A percentile compares a stretch with the other conserved stretches of the same genome.
phyloP scores from a whole-genome alignment of 2,888 invertebrate genomes.

The Mantis religiosa region DNA sequence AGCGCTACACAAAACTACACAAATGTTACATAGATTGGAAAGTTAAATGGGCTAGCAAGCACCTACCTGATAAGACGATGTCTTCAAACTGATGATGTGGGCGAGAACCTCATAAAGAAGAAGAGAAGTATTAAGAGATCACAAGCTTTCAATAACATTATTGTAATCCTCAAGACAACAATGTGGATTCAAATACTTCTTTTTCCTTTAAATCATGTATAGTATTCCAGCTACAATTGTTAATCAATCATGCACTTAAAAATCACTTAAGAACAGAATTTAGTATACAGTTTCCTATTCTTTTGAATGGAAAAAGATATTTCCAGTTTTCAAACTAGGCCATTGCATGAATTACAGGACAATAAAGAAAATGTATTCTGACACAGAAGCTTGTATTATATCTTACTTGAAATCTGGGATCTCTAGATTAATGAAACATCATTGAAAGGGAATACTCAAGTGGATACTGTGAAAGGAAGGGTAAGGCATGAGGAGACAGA shows the following conservation, averaged over 20 bases:
- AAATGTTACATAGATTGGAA: not conserved
- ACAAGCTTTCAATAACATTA: not conserved
- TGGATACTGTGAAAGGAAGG: too few relatives aligned
- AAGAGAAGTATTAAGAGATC: not conserved
- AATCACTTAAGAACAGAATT: too few relatives aligned
- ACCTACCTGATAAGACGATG: not conserved
- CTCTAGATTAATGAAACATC: too few relatives aligned
- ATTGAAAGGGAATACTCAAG: too few relatives aligned
- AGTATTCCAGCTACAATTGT: too few relatives aligned
- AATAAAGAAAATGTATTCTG: too few relatives aligned
- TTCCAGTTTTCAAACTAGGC: too few relatives aligned
- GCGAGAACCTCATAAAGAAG: not conserved
- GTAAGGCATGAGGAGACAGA: too few relatives aligned
- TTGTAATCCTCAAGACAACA: not conserved
- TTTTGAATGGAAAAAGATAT: not conserved
- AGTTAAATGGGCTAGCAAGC: conserved; percentile 12
- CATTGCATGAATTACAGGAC: too few relatives aligned
- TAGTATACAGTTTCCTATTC: not conserved
- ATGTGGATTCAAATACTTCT: not conserved
- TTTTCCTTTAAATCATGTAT: not conserved
- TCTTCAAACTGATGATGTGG: not conserved
- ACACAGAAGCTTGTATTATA: too few relatives aligned
- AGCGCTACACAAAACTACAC: conserved; percentile 1
- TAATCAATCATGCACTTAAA: too few relatives aligned
- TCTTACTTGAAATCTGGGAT: too few relatives aligned